Evolutionary conservation across 2,797 vertebrate species (phyloP).

Genomic region (Pseudotriccus pelzelni): DNA sequence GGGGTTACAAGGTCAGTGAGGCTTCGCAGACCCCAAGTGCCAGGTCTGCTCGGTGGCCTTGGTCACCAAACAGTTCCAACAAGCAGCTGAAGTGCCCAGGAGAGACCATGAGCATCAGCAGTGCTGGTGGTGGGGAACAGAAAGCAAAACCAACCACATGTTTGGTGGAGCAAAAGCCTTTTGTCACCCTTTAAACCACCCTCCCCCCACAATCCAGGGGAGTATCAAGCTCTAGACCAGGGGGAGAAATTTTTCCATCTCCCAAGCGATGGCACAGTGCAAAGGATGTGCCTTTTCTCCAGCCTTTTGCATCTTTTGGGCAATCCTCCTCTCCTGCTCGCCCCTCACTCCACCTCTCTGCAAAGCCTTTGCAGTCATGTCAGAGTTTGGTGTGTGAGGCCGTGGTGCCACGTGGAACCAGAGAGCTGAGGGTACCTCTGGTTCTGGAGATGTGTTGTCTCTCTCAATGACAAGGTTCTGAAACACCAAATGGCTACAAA

Average conservation of each 20-base stretch:
- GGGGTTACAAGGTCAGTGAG: not conserved
- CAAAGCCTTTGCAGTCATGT: not conserved
- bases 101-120: not conserved
- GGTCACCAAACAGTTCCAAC: not conserved
- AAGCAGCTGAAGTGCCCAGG: not conserved
- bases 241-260: not conserved
- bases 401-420: not conserved
- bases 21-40: not conserved
- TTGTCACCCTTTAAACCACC: not conserved
- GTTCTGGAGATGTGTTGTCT: not conserved
- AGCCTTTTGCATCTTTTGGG: not conserved
- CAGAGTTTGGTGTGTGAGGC: not conserved
- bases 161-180: not conserved
- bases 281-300: not conserved
- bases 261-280: not conserved
- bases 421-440: not conserved
- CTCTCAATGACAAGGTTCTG: fast-evolving
- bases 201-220: not conserved
- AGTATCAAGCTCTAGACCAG: not conserved
- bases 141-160: not conserved
- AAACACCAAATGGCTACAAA: not conserved
- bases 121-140: not conserved
- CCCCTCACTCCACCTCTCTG: not conserved
- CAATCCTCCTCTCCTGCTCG: not conserved
- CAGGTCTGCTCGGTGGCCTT: not conserved